Evolutionary conservation across 2,888 invertebrate genomes (phyloP).

Genomic region (Ochropacha duplaris): DNA sequence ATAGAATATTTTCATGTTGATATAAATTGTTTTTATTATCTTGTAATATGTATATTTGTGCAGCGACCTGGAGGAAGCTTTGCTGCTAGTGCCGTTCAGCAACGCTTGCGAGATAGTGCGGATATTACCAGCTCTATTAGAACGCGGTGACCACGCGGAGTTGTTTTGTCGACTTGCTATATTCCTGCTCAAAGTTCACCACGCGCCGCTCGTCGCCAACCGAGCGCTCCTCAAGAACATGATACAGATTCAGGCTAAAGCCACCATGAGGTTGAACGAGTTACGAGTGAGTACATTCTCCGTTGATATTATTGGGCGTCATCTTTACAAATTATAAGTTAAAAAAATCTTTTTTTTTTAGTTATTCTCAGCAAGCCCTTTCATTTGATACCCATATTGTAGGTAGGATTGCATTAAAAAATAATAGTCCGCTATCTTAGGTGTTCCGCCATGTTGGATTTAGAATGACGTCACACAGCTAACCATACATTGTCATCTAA

Average conservation of each 20-base stretch:
- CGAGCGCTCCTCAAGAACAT: slow-evolving; percentile 86
- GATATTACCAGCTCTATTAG: slow-evolving; percentile 86
- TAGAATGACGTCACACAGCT: too few species aligned
- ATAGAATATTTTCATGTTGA: too few species aligned
- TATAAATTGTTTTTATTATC: too few species aligned
- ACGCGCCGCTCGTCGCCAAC: slow-evolving; percentile 90
- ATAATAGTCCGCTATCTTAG: too few species aligned
- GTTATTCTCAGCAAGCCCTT: too few species aligned
- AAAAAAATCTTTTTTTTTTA: too few species aligned
- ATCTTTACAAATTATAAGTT: too few species aligned
- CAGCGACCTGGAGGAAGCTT: slow-evolving; percentile 95
- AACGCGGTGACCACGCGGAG: slow-evolving; percentile 88
- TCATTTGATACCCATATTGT: too few species aligned
- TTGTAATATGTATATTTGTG: slow-evolving; percentile 29
- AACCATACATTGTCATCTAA: too few species aligned
- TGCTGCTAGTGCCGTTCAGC: slow-evolving; percentile 92
- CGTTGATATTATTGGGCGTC: neutral
- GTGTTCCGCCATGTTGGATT: too few species aligned
- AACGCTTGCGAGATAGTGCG: slow-evolving; percentile 90
- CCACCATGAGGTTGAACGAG: slow-evolving; percentile 81
- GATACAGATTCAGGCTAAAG: slow-evolving; percentile 84
- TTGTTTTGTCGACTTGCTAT: slow-evolving; percentile 89
- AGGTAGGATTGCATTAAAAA: too few species aligned
- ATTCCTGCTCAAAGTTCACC: slow-evolving; percentile 90
- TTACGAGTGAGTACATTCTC: slow-evolving; percentile 79